Evolutionary conservation across 35 echinoderm and acorn worm species (phyloP).

Genomic region (Holothuria glaberrima): DNA sequence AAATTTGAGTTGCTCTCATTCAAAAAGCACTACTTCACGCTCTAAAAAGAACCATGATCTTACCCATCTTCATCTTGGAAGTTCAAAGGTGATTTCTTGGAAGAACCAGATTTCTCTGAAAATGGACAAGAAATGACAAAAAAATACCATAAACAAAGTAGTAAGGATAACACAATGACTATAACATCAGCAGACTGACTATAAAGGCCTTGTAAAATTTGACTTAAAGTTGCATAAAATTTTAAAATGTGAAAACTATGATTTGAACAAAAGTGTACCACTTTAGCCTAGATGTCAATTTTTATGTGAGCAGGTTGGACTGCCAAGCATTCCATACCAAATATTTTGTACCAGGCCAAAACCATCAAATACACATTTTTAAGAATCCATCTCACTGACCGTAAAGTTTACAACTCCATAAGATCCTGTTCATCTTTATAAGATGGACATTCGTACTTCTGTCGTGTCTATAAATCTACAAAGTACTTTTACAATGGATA

Average conservation of each 20-base stretch:
- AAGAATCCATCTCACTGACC: slow-evolving; percentile 17
- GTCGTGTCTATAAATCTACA: background rate
- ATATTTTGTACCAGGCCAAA: too few relatives aligned
- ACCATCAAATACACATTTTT: background rate
- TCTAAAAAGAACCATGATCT: background rate
- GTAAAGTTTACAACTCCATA: background rate
- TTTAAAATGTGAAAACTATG: too few relatives aligned
- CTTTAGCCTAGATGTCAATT: too few relatives aligned
- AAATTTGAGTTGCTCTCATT: too few relatives aligned
- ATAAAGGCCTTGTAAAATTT: background rate
- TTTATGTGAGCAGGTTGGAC: too few relatives aligned
- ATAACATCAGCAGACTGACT: background rate
- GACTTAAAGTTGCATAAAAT: too few relatives aligned
- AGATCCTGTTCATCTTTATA: background rate
- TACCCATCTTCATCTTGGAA: slow-evolving; percentile 76
- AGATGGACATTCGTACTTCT: slow-evolving; percentile 8
- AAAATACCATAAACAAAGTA: background rate
- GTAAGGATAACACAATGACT: background rate
- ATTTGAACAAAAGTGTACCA: too few relatives aligned
- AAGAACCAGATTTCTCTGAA: slow-evolving; percentile 63
- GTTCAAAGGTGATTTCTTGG: slow-evolving; percentile 77
- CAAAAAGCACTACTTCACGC: too few relatives aligned
- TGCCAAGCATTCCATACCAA: too few relatives aligned
- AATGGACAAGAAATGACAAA: background rate
- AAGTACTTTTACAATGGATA: background rate